Evolutionary conservation across 2,113 vertebrate genomes (phyloP), one percentile per base, ranked within the genome.

Genomic region (Candoia aspera): DNA sequence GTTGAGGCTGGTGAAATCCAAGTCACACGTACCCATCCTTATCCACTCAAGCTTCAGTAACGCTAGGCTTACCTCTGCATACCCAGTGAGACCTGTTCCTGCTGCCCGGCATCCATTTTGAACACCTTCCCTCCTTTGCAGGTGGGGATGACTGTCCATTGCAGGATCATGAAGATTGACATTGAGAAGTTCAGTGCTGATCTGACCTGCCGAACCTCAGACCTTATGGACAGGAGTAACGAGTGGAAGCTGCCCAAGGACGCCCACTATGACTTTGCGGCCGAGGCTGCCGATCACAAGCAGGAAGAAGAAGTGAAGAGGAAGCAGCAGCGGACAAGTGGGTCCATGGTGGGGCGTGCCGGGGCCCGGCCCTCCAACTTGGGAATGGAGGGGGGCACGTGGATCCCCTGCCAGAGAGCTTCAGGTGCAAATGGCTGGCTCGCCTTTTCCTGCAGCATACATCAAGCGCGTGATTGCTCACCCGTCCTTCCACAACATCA

Each of bases 221-320:
- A 99, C 95, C 96, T 99, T 93, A 98, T 98, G 98, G 99, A 99
- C 97, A 99, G 99, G 94, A 99, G 98, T 97, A 99, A 99, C 0
- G 99, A 99, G 96, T 99, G 99, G 99, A 99, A 99, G 54, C 98
- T 99, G 58, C 99, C 99, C 62, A 99, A 99, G 93, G 99, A 99
- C 95, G 99, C 97, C 23, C 99, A 99, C 97, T 99, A 99, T 0
- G 99, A 99, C 96, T 99, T 99, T 33, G 99, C 99, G 85, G 97
- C 98, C 0, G 99, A 99, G 95, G 96, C 98, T 1, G 98, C 99
- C 29, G 99, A 99, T 96, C 98, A 98, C 90, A 99, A 99, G 89
- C 98, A 97, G 53, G 99, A 99, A 0, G 99, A 99, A 92, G 99
- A 99, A 86, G 91, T 98, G 53, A 99, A 99, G 94, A 99, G 99